Percentiles rank a stretch among this genome's conserved stretches.
Conservation (phyloP, 2,888 invertebrate genomes). For the Spodoptera exigua region DNA sequence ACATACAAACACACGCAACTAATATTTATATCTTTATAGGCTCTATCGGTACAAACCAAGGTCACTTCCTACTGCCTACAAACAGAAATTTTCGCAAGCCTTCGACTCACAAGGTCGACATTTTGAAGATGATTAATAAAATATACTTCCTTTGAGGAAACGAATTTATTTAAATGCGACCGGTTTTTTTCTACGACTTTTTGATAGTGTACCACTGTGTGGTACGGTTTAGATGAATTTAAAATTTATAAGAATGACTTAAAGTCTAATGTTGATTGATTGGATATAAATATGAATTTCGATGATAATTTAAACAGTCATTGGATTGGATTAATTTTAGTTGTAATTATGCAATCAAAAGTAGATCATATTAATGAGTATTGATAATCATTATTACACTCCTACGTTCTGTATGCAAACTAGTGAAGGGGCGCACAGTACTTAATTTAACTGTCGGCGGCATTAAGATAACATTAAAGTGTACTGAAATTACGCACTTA, state of each 20-base stretch:
- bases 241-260: neutral
- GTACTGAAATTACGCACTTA: slow-evolving; percentile 18
- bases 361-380: slow-evolving; percentile 8
- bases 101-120: slow-evolving; percentile 60
- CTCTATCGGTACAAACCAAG: slow-evolving; percentile 65
- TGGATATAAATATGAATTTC: slow-evolving; percentile 16
- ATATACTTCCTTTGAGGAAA: slow-evolving; percentile 81
- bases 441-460: slow-evolving; percentile 6
- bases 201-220: slow-evolving; percentile 31
- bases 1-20: slow-evolving; percentile 4
- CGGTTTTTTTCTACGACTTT: slow-evolving; percentile 38
- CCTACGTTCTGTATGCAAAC: neutral
- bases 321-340: slow-evolving; percentile 15
- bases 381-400: neutral
- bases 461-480: slow-evolving; percentile 5
- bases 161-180: slow-evolving; percentile 51
- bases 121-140: slow-evolving; percentile 80
- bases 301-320: slow-evolving; percentile 12
- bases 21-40: slow-evolving; percentile 30
- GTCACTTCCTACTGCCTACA: slow-evolving; percentile 62
- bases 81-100: slow-evolving; percentile 78
- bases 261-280: slow-evolving; percentile 1
- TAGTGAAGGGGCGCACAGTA: neutral
- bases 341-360: slow-evolving; percentile 4
- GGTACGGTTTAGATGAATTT: neutral